phyloP scores from a whole-genome alignment of 2,888 invertebrate species.

The Hypomecis atomaria region DNA sequence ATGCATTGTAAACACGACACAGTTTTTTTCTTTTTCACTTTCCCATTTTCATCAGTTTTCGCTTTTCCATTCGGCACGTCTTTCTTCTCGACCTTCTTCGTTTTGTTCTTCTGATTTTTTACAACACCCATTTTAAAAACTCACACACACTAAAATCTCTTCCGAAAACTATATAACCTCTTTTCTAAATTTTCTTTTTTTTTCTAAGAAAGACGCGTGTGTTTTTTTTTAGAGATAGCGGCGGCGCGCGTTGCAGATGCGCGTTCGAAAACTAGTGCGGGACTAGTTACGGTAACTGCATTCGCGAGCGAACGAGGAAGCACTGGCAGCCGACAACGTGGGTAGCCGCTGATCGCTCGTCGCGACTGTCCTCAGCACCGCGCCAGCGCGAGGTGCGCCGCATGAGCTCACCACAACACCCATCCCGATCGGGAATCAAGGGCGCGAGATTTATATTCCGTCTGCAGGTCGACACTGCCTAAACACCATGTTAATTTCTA shows the following conservation, averaged over 20 bases:
- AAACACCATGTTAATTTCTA: slow-evolving; percentile 73
- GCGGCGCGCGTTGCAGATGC: slow-evolving; percentile 68
- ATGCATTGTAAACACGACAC: slow-evolving; percentile 83
- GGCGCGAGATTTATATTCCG: slow-evolving; percentile 78
- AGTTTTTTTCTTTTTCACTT: slow-evolving; percentile 81
- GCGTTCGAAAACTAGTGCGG: slow-evolving; percentile 80
- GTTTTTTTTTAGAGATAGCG: slow-evolving; percentile 50
- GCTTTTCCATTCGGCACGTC: slow-evolving; percentile 64
- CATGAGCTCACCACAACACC: slow-evolving; percentile 77
- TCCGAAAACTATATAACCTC: not conserved
- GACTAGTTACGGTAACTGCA: slow-evolving; percentile 81
- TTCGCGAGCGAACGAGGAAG: slow-evolving; percentile 72
- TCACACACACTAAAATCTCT: slow-evolving; percentile 2
- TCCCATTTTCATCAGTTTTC: slow-evolving; percentile 65
- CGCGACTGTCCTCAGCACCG: slow-evolving; percentile 42
- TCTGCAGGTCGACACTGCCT: slow-evolving; percentile 64
- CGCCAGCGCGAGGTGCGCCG: slow-evolving; percentile 57
- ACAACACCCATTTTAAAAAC: slow-evolving; percentile 77
- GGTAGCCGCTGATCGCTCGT: slow-evolving; percentile 58
- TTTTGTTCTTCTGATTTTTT: slow-evolving; percentile 72
- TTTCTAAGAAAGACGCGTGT: slow-evolving; percentile 46
- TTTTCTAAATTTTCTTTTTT: too few species aligned
- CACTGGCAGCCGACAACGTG: slow-evolving; percentile 64
- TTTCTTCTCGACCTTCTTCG: slow-evolving; percentile 58
- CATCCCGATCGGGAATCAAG: slow-evolving; percentile 81